Percentiles rank a stretch among this genome's conserved stretches.
phyloP scores from a whole-genome alignment of 1,140 invertebrate genomes.

The Ceratina calcarata region DNA sequence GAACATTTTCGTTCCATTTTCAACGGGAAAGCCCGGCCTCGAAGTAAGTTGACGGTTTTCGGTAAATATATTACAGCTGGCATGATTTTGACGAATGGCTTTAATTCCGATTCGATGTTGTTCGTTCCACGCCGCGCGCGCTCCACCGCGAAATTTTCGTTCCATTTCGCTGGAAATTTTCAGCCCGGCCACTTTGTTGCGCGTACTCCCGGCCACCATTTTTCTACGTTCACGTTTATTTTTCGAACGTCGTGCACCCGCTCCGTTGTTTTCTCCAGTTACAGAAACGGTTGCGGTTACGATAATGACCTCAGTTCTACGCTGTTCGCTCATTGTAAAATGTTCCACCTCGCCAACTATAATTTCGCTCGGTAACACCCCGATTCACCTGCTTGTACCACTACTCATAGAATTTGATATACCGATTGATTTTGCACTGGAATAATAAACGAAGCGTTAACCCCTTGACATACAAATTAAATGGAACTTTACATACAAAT shows the following conservation, averaged over 20 bases:
- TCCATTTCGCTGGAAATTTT: conserved; percentile 4
- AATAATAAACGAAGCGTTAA: no score
- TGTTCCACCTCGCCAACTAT: neutral
- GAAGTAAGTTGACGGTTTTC: conserved; percentile 6
- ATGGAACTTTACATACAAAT: no score
- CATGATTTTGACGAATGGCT: conserved; percentile 26
- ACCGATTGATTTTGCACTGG: no score
- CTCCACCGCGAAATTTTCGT: neutral
- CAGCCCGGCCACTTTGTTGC: neutral
- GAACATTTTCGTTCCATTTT: conserved; percentile 12
- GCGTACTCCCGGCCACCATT: neutral
- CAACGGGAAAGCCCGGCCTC: neutral
- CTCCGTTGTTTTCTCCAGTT: conserved; percentile 30
- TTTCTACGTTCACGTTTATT: conserved; percentile 12
- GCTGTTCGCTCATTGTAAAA: conserved; percentile 14
- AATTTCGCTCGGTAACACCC: conserved; percentile 21
- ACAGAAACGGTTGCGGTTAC: conserved; percentile 41
- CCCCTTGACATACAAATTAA: no score
- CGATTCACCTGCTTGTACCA: no score
- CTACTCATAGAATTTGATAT: no score
- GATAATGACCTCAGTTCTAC: conserved; percentile 32
- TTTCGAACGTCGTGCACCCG: neutral
- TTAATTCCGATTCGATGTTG: conserved; percentile 21
- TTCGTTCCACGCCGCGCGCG: neutral
- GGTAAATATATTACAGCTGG: neutral